A percentile compares a stretch with the other conserved stretches of the same genome.
Conservation (phyloP, 92 coral and sea anemone species). For the Porites cylindrica region DNA sequence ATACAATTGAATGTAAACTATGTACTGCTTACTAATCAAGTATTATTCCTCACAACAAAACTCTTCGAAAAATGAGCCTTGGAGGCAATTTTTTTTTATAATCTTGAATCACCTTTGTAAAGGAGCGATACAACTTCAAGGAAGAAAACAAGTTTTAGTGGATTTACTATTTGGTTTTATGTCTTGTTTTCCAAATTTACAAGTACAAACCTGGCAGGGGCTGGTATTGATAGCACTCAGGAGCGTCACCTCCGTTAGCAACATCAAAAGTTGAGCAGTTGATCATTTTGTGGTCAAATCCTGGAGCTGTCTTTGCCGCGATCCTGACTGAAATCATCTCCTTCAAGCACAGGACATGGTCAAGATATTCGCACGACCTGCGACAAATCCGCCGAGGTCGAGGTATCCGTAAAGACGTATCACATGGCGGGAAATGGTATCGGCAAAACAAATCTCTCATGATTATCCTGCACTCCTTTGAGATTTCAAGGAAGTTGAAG, state of each 20-base stretch:
- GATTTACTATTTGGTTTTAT: too few species aligned
- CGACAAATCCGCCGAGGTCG: slow-evolving; percentile 17
- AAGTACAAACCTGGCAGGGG: background rate
- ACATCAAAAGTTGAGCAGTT: background rate
- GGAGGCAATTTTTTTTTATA: too few species aligned
- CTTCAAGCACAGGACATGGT: background rate
- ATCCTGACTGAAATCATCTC: background rate
- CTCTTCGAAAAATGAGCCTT: too few species aligned
- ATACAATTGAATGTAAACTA: too few species aligned
- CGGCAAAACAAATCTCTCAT: slow-evolving; percentile 28
- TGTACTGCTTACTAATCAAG: too few species aligned
- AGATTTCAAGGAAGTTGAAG: background rate
- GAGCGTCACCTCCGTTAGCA: slow-evolving; percentile 28
- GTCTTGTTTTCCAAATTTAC: too few species aligned
- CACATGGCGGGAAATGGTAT: slow-evolving; percentile 35
- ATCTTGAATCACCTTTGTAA: too few species aligned
- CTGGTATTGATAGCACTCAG: slow-evolving; percentile 18
- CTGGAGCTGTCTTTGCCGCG: background rate
- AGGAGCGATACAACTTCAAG: too few species aligned
- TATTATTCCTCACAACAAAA: too few species aligned
- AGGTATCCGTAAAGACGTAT: slow-evolving; percentile 9
- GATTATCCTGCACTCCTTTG: background rate
- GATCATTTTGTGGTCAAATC: slow-evolving; percentile 16
- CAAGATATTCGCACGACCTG: slow-evolving; percentile 1
- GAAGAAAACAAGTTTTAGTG: too few species aligned